Base-by-base conservation (phyloP, 2,797 vertebrate genomes). In the Amazona ochrocephala region DNA sequence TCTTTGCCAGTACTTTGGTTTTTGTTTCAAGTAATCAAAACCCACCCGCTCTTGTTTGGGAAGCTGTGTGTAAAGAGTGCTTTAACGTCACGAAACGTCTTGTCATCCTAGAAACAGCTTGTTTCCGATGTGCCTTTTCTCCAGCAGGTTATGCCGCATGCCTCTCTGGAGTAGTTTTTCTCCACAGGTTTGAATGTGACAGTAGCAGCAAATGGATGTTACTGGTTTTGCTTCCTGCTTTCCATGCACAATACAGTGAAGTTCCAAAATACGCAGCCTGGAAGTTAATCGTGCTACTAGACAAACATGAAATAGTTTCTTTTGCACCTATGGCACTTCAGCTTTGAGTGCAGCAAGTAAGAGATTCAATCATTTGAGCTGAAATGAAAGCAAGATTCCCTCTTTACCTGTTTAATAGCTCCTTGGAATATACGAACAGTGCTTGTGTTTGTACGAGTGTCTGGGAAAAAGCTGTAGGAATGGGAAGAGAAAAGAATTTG, bases 401-500 rank as follows among this genome's bases (percentile, higher is more conserved):
- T 88, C 84, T 95, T 84, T 84, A 64, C 71, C 37, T 93, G 51
- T 67, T 85, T 75, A 94, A 34, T 51, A 82, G 92, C 81, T 67
- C 90, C 84, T 95, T 95, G 91, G 93, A 95, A 91, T 94, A 84
- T 72, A 27, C 67, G 67, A 79, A 82, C 39, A 92, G 53, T 58
- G 58, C 91, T 93, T 77, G 88, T 94, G 91, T 95, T 96, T 96
- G 94, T 89, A 23, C 0, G 81, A 93, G 93, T 37, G 91, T 89
- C 96, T 97, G 96, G 93, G 90, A 96, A 96, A 77, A 80, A 74
- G 93, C 84, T 89, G 85, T 67, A 90, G 83, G 88, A 96, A 58
- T 76, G 68, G 88, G 82, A 95, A 89, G 86, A 66, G 96, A 72
- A 76, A 95, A 94, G 91, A 89, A 87, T 93, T 96, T 88, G 87